These are phyloP conservation scores for Periophthalmodon schlosseri DNA, from an alignment of 2,113 vertebrate species.

Conservation along the genomic window DNA sequence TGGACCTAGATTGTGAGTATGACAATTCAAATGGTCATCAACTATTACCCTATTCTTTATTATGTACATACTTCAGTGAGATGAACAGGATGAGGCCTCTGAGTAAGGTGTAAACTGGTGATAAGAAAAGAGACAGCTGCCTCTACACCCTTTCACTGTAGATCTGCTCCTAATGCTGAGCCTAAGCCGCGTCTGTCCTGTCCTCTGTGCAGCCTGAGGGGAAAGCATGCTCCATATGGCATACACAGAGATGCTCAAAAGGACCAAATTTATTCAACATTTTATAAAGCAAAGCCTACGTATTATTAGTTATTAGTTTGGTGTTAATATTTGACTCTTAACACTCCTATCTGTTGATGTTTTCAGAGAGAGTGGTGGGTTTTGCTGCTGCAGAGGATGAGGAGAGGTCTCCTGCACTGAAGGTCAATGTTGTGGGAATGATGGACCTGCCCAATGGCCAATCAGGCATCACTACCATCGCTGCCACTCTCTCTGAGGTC, in stretches of 20 bases:
- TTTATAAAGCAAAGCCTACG: neutral
- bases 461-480: slow-evolving; percentile 78
- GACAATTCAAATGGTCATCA: neutral
- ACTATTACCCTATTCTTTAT: neutral
- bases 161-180: slow-evolving; percentile 42
- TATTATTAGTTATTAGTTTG: neutral
- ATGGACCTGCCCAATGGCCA: slow-evolving; percentile 97
- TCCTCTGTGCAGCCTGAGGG: slow-evolving; percentile 13
- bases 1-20: neutral
- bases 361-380: slow-evolving; percentile 74
- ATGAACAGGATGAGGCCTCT: neutral
- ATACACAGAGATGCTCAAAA: neutral
- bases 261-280: neutral
- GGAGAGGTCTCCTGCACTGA: slow-evolving; percentile 76
- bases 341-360: slow-evolving; percentile 1
- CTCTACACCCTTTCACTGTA: slow-evolving; percentile 33
- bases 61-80: neutral
- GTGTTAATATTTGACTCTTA: neutral
- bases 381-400: slow-evolving; percentile 78
- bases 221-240: slow-evolving; percentile 22
- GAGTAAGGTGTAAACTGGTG: slow-evolving; percentile 26
- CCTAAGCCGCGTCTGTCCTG: slow-evolving; percentile 57
- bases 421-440: slow-evolving; percentile 85
- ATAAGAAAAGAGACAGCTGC: slow-evolving; percentile 13
- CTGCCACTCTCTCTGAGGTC: slow-evolving; percentile 89